phyloP scores from a whole-genome alignment of 2,888 invertebrate genomes.

The Caenorhabditis drosophilae region DNA sequence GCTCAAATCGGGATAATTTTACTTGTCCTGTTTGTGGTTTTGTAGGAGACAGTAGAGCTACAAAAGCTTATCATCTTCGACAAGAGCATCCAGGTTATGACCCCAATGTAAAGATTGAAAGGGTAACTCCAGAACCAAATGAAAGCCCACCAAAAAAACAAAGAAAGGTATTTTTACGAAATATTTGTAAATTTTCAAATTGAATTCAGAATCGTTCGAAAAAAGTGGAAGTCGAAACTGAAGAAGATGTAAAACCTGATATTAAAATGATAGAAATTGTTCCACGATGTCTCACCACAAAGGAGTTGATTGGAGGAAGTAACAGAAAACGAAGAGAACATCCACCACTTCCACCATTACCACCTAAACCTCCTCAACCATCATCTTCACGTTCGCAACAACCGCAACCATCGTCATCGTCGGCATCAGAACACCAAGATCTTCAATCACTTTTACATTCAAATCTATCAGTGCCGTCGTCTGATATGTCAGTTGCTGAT shows the following conservation, averaged over 20 bases:
- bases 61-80: background rate
- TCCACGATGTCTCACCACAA: constrained; percentile 12
- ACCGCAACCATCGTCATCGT: no score
- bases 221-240: background rate
- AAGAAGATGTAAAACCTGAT: background rate
- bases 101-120: background rate
- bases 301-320: constrained; percentile 21
- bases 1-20: no score
- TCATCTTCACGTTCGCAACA: no score
- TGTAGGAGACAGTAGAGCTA: constrained; percentile 2
- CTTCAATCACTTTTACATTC: no score
- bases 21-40: background rate
- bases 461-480: no score
- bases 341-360: no score
- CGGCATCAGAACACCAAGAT: no score
- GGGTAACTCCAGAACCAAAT: background rate
- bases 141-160: constrained; percentile 5
- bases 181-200: no score
- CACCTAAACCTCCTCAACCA: no score
- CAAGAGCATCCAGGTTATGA: constrained; percentile 1
- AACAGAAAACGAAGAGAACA: constrained; percentile 13
- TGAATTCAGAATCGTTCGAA: background rate
- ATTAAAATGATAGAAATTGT: constrained; percentile 1
- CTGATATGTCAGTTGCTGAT: no score
- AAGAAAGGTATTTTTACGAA: no score